Evolutionary conservation across 1,140 invertebrate genomes (phyloP), one percentile per base, ranked within the genome.

Genomic region (Sycophaga agraensis): DNA sequence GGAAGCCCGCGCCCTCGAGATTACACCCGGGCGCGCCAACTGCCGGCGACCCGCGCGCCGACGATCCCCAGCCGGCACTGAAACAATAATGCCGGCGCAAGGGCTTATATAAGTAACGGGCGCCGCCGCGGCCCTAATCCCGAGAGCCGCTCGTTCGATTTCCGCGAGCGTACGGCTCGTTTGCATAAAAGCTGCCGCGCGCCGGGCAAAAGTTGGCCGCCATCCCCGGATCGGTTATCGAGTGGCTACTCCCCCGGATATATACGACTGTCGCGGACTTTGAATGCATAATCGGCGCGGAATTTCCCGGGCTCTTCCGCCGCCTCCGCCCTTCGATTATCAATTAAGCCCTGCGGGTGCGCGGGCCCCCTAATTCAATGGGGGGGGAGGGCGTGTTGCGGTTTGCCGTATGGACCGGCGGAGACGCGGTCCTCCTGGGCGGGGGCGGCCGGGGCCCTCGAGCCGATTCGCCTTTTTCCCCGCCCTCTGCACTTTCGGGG

Each of bases 231-330:
- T 63, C 31, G 60, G 46, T 51, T 63, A 63, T 63, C 46, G 46
- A 63, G 45, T 57, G 45, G 43, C 39, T 61, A 53, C 6, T 7
- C 7, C 17, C 31, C 28, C 4, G 5, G 28, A 31, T 4, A 63
- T 63, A 57, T 57, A 56, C 46, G 60, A 63, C 45, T 43, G 46
- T 45, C 24, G n/a, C 60, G n/a, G 21, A 35, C 60, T 57, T 48
- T 51, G 60, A 63, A 63, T 63, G 54, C 46, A 57, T 57, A 63
- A 63, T 63, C 60, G 6, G 4, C 2, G 43, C 40, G 21, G 50
- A 39, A 60, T 54, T 54, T 54, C 50, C 46, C 50, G 16, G 59
- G 16, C 9, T 19, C 2, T 19, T 19, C 14, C 14, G 26, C 8
- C 24, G 21, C 2, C 16, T 26, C 26, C 12, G 24, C 22, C 21